phyloP scores from a whole-genome alignment of 2,797 vertebrate genomes.

The Champsocephalus gunnari region DNA sequence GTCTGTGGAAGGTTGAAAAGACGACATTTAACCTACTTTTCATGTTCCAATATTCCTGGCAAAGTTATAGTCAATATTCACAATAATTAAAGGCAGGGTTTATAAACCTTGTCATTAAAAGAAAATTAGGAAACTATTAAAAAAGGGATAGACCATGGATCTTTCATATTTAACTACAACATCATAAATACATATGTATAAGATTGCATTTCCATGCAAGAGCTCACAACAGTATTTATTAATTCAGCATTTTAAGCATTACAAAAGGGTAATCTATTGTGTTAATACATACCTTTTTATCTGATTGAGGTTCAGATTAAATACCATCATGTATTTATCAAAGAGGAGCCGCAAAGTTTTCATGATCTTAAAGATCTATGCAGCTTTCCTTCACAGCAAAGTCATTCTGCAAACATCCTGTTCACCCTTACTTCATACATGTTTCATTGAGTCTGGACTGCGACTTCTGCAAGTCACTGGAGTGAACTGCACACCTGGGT shows the following conservation, averaged over 20 bases:
- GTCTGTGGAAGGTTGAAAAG: slow-evolving; percentile 36
- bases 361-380: not conserved
- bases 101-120: not conserved
- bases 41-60: not conserved
- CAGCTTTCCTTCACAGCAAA: slow-evolving; percentile 9
- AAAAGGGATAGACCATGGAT: not conserved
- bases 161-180: not conserved
- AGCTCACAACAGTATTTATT: not conserved
- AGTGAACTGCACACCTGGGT: slow-evolving; percentile 29
- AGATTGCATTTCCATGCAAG: not conserved
- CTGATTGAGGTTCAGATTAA: not conserved
- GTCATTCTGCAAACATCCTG: slow-evolving; percentile 24
- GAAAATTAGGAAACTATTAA: not conserved
- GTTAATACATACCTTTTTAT: slow-evolving; percentile 1
- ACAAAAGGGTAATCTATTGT: not conserved
- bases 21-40: not conserved
- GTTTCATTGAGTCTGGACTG: slow-evolving; percentile 23
- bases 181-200: not conserved
- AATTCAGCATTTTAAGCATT: not conserved
- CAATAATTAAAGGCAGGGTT: not conserved
- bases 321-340: not conserved
- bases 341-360: not conserved
- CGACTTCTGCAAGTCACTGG: slow-evolving; percentile 16
- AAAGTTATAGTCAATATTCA: not conserved
- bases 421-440: slow-evolving; percentile 18